Evolutionary conservation across 2,113 vertebrate genomes (phyloP).

Genomic region (Nycticryphes semicollaris): DNA sequence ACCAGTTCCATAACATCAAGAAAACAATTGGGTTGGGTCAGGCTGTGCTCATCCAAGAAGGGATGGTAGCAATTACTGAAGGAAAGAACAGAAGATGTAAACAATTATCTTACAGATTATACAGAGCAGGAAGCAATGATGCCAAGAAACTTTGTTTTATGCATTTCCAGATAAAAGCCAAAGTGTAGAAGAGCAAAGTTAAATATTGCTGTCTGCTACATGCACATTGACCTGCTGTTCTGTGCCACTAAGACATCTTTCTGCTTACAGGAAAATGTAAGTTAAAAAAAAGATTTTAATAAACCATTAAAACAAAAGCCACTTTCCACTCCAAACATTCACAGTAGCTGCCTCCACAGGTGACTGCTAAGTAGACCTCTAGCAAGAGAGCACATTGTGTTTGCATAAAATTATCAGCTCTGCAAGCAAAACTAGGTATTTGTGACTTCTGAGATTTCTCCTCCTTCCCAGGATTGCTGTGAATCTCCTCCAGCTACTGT

Average conservation of each 20-base stretch:
- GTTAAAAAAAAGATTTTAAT: not conserved
- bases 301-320: conserved; percentile 50
- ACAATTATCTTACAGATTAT: not conserved
- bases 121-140: not conserved
- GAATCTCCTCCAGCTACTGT: not conserved
- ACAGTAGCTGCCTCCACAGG: conserved; percentile 36
- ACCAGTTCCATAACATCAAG: not conserved
- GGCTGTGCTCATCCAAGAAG: not conserved
- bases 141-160: not conserved
- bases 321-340: not conserved
- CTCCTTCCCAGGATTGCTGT: not conserved
- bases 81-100: not conserved
- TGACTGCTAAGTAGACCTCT: conserved; percentile 45
- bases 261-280: conserved; percentile 21
- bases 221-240: not conserved
- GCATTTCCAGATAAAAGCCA: not conserved
- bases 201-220: conserved; percentile 6
- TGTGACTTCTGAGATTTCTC: not conserved
- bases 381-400: not conserved
- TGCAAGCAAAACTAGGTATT: not conserved
- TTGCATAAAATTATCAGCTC: not conserved
- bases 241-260: not conserved
- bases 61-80: not conserved
- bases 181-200: not conserved
- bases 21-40: not conserved